Evolutionary conservation across 2,797 vertebrate species (phyloP).

Genomic region (Epinephelus malabaricus): DNA sequence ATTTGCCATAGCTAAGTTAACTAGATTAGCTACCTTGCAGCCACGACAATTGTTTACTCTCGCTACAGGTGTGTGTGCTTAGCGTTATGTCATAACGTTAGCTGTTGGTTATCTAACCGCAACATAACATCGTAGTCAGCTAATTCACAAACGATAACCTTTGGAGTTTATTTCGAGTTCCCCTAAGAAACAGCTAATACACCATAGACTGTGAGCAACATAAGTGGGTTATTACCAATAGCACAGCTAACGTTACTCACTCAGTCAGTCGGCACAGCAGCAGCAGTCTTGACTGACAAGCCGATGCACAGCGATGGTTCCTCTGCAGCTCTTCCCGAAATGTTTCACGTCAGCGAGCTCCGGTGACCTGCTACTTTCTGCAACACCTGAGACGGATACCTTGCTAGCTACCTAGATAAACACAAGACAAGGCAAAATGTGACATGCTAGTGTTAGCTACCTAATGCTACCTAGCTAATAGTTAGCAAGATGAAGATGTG

Average conservation of each 20-base stretch:
- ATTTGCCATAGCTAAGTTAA: neutral
- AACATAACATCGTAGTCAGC: neutral
- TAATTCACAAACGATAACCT: neutral
- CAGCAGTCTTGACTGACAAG: constrained; percentile 55
- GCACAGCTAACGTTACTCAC: constrained; percentile 71
- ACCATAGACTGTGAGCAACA: constrained; percentile 14
- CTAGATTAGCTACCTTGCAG: constrained; percentile 18
- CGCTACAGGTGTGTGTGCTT: constrained; percentile 68
- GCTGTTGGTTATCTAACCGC: constrained; percentile 34
- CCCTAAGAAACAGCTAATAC: neutral
- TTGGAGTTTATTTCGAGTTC: neutral
- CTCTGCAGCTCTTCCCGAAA: constrained; percentile 53
- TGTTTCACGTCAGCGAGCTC: constrained; percentile 48
- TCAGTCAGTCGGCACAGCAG: constrained; percentile 67
- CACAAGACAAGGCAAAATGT: constrained; percentile 64
- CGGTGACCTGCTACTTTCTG: constrained; percentile 48
- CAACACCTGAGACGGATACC: constrained; percentile 51
- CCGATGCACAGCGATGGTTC: constrained; percentile 58
- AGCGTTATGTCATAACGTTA: constrained; percentile 34
- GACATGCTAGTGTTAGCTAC: constrained; percentile 79
- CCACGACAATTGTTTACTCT: constrained; percentile 58
- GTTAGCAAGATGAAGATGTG: constrained; percentile 82
- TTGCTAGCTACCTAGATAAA: constrained; percentile 69
- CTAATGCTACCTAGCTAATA: constrained; percentile 75
- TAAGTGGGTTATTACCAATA: constrained; percentile 20